These are phyloP conservation scores for Saguinus midas DNA, from an alignment of 2,113 vertebrate species.

Conservation along the genomic window DNA sequence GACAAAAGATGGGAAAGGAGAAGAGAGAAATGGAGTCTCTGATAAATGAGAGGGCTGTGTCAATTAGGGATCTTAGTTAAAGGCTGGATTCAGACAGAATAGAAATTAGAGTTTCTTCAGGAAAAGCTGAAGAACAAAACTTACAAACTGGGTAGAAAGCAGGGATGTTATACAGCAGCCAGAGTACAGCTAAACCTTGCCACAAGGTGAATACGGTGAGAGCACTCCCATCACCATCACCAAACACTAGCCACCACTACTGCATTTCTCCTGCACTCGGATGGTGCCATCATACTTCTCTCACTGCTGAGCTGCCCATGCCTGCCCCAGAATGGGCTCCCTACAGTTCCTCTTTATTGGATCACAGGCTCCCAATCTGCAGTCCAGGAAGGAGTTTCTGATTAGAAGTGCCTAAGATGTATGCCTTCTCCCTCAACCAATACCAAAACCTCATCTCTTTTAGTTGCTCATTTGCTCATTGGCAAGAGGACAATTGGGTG, in stretches of 20 bases:
- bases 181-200: not conserved
- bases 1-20: not conserved
- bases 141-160: not conserved
- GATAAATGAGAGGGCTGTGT: not conserved
- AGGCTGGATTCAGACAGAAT: not conserved
- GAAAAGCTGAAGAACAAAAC: not conserved
- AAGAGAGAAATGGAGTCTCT: not conserved
- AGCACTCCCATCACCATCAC: not conserved
- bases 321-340: not conserved
- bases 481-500: not conserved
- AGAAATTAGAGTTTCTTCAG: not conserved
- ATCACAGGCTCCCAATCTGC: not conserved
- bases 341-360: not conserved
- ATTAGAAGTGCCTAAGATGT: not conserved
- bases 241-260: not conserved
- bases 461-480: not conserved
- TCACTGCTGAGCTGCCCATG: not conserved
- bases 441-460: not conserved
- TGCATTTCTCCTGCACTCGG: not conserved
- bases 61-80: not conserved
- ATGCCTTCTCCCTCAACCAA: not conserved
- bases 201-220: not conserved
- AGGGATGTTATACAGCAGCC: not conserved
- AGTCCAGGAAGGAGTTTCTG: not conserved
- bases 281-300: not conserved